Base-by-base conservation (phyloP, 2,888 invertebrate species). In the Lomographa bimaculata region DNA sequence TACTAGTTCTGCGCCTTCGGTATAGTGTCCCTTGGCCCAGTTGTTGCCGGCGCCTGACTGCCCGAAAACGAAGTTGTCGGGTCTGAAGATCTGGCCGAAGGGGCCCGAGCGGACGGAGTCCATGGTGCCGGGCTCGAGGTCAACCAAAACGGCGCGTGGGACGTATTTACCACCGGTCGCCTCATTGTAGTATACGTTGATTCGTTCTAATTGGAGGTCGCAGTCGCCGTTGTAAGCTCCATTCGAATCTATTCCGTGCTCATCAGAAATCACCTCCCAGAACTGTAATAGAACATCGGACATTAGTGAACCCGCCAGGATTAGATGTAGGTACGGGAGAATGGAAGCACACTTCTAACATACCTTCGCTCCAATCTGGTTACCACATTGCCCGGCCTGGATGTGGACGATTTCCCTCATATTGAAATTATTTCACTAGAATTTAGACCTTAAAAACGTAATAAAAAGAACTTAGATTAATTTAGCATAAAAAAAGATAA, bases 341-440 rank as follows among this genome's bases (percentile, higher is more conserved):
- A n/a, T n/a, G n/a, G n/a, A n/a, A n/a, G n/a, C n/a, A n/a, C n/a
- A n/a, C n/a, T n/a, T n/a, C n/a, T n/a, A n/a, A n/a, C n/a, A 73
- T 76, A 94, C 94, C 92, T 95, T 94, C 40, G 94, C 93, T 60
- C 95, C 95, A 64, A 95, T 94, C 84, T 95, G 95, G 91, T 85
- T 85, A 8, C 84, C 84, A 60, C 84, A 85, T 67, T 80, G 79
- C 48, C 84, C 85, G 50, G 79, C 94, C 80, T 95, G 95, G 63
- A 95, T 90, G 80, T 94, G 94, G 57, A 95, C 94, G 75, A 95
- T 95, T 91, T 95, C 95, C 89, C 95, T 92, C 95, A 95, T 95
- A 57, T 61, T 76, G 53, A 35, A 46, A n/a, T 38, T 24, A 26
- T 59, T 79, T 85, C 57, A 77, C 75, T 45, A 58, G 50, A 77